phyloP scores from a whole-genome alignment of 2,797 vertebrate species.

The Crax fasciolata region DNA sequence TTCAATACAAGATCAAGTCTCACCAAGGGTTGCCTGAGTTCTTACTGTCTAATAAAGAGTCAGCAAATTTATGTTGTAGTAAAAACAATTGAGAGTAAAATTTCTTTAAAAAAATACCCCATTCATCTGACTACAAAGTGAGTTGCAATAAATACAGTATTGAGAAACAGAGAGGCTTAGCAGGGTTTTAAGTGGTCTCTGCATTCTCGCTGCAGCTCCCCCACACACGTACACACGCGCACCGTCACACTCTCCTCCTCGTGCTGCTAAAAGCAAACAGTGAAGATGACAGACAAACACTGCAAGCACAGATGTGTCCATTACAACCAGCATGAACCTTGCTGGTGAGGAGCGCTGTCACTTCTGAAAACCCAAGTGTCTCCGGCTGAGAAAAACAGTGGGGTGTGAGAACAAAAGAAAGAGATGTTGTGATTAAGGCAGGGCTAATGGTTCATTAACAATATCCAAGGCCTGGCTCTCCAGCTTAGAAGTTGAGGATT shows the following conservation, averaged over 20 bases:
- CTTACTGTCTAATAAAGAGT: slow-evolving; percentile 72
- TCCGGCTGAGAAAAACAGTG: slow-evolving; percentile 75
- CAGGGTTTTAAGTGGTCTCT: slow-evolving; percentile 69
- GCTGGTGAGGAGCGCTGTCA: slow-evolving; percentile 71
- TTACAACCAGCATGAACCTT: slow-evolving; percentile 74
- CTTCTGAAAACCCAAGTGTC: slow-evolving; percentile 76
- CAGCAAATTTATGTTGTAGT: slow-evolving; percentile 81
- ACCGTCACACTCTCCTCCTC: slow-evolving; percentile 53
- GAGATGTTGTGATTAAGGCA: slow-evolving; percentile 74
- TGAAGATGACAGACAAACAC: slow-evolving; percentile 70
- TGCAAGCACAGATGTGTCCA: slow-evolving; percentile 79
- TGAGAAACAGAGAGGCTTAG: slow-evolving; percentile 69
- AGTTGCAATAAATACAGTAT: slow-evolving; percentile 71
- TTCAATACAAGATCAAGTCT: slow-evolving; percentile 62
- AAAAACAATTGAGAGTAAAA: slow-evolving; percentile 80
- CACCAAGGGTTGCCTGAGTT: slow-evolving; percentile 66
- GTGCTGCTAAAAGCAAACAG: slow-evolving; percentile 80
- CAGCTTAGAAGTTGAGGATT: slow-evolving; percentile 54
- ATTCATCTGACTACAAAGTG: slow-evolving; percentile 81
- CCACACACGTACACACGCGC: neutral
- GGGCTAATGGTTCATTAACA: slow-evolving; percentile 76
- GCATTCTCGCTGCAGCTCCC: slow-evolving; percentile 57
- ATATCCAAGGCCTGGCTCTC: slow-evolving; percentile 39
- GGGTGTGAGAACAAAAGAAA: slow-evolving; percentile 81
- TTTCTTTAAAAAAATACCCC: slow-evolving; percentile 66